Conservation (phyloP, 2,797 vertebrate species). For the Hipposideros larvatus region DNA sequence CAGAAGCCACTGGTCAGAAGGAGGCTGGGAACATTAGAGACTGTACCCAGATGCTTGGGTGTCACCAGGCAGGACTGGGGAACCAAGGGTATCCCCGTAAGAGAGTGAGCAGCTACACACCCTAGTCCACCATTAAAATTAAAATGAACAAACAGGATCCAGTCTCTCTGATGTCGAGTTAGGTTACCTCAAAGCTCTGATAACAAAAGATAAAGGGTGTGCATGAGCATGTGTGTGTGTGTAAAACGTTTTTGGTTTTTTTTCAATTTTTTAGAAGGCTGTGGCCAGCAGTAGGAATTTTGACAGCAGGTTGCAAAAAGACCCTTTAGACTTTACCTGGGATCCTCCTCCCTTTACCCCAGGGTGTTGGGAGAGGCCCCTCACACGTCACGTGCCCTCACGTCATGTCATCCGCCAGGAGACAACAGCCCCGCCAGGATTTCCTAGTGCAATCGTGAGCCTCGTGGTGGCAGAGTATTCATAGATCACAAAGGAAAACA, state of each 20-base stretch:
- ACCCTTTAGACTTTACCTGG: not conserved
- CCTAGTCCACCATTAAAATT: not conserved
- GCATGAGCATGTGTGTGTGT: too few relatives aligned
- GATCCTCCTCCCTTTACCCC: not conserved
- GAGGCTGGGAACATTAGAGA: not conserved
- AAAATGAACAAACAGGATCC: not conserved
- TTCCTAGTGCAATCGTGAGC: too few relatives aligned
- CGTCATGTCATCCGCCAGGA: not conserved
- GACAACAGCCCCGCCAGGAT: not conserved
- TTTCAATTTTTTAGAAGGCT: not conserved
- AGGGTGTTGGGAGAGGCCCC: not conserved
- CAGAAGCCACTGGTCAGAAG: not conserved
- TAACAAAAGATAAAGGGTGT: not conserved
- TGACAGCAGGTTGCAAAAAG: not conserved
- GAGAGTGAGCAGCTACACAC: not conserved
- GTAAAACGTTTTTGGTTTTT: not conserved
- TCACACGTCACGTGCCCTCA: fast-evolving
- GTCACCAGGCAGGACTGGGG: not conserved
- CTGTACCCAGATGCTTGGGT: not conserved
- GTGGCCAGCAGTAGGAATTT: not conserved
- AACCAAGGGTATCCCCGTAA: fast-evolving
- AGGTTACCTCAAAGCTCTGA: not conserved
- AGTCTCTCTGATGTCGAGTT: not conserved
- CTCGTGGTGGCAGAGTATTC: fast-evolving
- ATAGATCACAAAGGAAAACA: not conserved